Percentiles rank a stretch among this genome's conserved stretches.
phyloP scores from a whole-genome alignment of 2,888 invertebrate genomes.

The Patella caerulea region DNA sequence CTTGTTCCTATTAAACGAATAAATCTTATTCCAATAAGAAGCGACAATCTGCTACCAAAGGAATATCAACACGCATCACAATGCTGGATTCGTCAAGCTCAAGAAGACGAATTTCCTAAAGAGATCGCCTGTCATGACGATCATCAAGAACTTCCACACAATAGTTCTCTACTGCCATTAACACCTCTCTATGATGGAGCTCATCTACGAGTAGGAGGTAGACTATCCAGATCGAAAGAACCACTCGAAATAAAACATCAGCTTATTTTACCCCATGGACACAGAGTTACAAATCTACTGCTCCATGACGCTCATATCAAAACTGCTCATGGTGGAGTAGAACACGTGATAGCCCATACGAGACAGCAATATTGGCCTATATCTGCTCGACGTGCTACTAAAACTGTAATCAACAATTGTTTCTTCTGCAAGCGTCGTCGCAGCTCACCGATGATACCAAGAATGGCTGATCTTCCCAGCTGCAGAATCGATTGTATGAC shows the following conservation, averaged over 20 bases:
- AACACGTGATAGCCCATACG: conserved; percentile 10
- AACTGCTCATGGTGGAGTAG: conserved; percentile 12
- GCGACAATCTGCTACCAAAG: too few species aligned
- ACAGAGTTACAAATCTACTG: neutral
- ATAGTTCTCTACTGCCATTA: conserved; percentile 11
- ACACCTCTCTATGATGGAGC: conserved; percentile 15
- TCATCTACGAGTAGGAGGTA: conserved; percentile 1
- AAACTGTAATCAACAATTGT: too few species aligned
- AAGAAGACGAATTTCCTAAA: conserved; percentile 5
- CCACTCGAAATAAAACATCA: conserved; percentile 14
- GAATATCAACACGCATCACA: too few species aligned
- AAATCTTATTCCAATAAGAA: neutral
- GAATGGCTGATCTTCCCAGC: too few species aligned
- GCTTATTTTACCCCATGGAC: neutral
- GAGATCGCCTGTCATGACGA: too few species aligned
- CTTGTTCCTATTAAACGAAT: neutral
- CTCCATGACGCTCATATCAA: conserved; percentile 13
- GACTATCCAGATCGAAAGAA: conserved; percentile 3
- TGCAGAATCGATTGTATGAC: too few species aligned
- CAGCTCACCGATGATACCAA: too few species aligned
- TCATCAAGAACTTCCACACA: conserved; percentile 3
- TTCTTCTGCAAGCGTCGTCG: too few species aligned
- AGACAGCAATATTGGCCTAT: too few species aligned
- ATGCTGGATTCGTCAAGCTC: neutral
- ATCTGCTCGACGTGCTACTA: too few species aligned